Conservation (phyloP, 2,113 vertebrate species). For the Chloropsis hardwickii region DNA sequence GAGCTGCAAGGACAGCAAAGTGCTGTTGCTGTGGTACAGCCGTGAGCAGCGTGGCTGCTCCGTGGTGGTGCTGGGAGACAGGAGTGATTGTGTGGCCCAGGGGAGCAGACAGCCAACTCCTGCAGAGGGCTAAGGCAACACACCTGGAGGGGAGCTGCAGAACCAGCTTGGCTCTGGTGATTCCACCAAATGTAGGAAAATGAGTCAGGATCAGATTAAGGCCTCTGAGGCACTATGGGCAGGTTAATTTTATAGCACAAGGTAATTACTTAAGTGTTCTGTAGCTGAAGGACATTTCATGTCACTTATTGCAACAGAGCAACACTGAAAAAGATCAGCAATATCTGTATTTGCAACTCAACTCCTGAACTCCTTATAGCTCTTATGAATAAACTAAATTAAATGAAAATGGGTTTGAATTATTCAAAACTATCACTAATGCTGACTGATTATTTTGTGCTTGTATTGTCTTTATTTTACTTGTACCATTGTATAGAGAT, state of each 20-base stretch:
- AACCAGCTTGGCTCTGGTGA: not conserved
- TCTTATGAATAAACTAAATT: not conserved
- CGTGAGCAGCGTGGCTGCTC: not conserved
- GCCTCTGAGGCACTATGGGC: not conserved
- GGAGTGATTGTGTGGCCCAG: fast-evolving
- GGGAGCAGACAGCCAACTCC: not conserved
- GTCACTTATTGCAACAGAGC: not conserved
- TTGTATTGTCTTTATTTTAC: not conserved
- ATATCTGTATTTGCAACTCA: not conserved
- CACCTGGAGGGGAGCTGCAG: not conserved
- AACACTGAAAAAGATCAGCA: not conserved
- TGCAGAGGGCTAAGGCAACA: not conserved
- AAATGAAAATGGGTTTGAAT: not conserved
- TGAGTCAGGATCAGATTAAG: not conserved
- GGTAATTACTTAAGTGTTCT: not conserved
- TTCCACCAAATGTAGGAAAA: not conserved
- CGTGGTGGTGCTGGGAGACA: not conserved
- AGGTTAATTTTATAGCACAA: not conserved
- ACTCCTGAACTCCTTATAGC: not conserved
- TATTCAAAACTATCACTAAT: not conserved
- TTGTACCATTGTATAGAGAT: not conserved
- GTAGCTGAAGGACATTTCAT: not conserved
- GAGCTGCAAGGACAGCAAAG: not conserved
- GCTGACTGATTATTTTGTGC: not conserved
- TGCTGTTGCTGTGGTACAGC: not conserved